Base-by-base conservation (phyloP, 2,113 vertebrate genomes). In the Gavia stellata region DNA sequence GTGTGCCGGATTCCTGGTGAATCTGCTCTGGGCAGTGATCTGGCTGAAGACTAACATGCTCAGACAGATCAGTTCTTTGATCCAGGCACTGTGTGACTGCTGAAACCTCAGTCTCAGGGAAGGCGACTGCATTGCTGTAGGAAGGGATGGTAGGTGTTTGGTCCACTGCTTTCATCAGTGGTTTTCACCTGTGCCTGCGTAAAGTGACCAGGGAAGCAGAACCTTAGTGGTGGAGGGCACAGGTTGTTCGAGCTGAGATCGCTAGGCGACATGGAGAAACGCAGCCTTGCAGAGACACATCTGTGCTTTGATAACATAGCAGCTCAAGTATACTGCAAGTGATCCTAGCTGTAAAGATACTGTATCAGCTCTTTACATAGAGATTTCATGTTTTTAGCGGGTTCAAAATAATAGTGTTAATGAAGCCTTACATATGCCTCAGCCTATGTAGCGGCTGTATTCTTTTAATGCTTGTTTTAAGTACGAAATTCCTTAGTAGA, bases 241-340 rank as follows among this genome's bases (percentile, higher is more conserved):
- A 14, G 49, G 26, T 9, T 12, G 65, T 12, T 28, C 2, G 9
- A 45, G 45, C 38, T 4, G 28, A 18, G 47, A 3, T 55, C 4
- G 2, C 36, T 33, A 6, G 53, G 17, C 0, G 2, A 21, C 8
- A 0, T 10, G 25, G 59, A 56, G 75, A 19, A 17, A 3, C 4
- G 6, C 45, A 53, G 16, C n/a, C 59, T 50, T n/a, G 16, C 1
- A 1, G 29, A 62, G 47, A 6, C 26, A 8, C 28, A 28, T 10
- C 53, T 29, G 55, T 75, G 36, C 83, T 59, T 18, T 15, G 28
- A 10, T 55, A 26, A 25, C 12, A 13, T 1, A 59, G 65, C 55
- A 74, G 42, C 71, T 56, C 36, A 3, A 38, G 16, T 6, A 6
- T 9, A 6, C 75, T 42, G 15, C 9, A 40, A 10, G 31, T 10